Percentiles rank a stretch among this genome's conserved stretches.
Conservation (phyloP, 2,113 vertebrate genomes). For the Pipra filicauda region DNA sequence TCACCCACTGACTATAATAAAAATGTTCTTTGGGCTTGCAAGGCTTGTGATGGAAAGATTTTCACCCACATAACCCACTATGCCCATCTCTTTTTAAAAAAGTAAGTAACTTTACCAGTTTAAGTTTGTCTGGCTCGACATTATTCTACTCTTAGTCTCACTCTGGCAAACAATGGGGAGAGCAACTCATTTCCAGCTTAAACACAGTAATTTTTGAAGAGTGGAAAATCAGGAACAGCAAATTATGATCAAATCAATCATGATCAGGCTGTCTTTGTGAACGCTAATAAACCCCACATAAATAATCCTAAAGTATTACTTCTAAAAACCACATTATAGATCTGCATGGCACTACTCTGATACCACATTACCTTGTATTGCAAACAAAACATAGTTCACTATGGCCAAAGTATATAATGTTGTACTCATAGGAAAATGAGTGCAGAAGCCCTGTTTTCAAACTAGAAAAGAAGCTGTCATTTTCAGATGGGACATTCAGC, state of each 20-base stretch:
- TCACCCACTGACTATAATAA: constrained; percentile 14
- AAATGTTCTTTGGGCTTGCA: background rate
- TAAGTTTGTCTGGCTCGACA: background rate
- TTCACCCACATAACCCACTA: constrained; percentile 13
- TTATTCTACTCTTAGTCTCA: background rate
- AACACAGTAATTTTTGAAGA: background rate
- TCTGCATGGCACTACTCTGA: background rate
- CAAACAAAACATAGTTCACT: background rate
- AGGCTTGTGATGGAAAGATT: constrained; percentile 11
- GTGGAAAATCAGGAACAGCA: background rate
- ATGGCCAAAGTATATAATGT: background rate
- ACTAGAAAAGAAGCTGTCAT: background rate
- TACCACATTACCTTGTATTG: background rate
- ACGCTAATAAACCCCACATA: background rate
- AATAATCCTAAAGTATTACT: background rate
- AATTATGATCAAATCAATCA: background rate
- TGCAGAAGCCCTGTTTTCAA: background rate
- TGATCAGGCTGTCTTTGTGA: background rate
- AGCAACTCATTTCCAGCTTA: background rate
- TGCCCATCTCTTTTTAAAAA: background rate
- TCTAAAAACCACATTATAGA: background rate
- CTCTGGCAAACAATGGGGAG: background rate
- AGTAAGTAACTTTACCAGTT: background rate
- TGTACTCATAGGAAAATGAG: background rate
- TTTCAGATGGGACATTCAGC: background rate